Conservation (phyloP, 2,113 vertebrate genomes). For the Bagarius yarrelli region DNA sequence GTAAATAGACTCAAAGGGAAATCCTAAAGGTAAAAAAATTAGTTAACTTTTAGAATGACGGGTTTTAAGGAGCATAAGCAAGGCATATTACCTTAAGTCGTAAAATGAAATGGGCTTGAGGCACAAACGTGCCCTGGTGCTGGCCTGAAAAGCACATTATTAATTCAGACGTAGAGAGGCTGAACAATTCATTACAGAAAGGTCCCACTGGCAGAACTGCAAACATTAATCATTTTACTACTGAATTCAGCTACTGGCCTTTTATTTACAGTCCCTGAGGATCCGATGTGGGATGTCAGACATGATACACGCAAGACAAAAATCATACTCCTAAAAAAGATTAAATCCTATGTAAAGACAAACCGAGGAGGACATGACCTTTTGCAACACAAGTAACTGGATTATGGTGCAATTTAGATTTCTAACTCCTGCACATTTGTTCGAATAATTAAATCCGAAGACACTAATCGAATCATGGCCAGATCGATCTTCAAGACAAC, state of each 20-base stretch:
- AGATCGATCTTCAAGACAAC: conserved; percentile 18
- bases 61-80: background rate
- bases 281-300: background rate
- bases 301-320: background rate
- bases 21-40: background rate
- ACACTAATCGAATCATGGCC: conserved; percentile 16
- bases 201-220: conserved; percentile 19
- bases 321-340: background rate
- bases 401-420: background rate
- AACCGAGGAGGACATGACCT: background rate
- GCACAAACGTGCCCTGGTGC: background rate
- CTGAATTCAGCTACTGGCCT: conserved; percentile 13
- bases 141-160: conserved; percentile 34
- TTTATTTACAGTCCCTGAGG: conserved; percentile 9
- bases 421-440: background rate
- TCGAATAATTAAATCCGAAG: conserved; percentile 22
- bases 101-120: conserved; percentile 1
- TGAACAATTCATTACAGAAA: conserved; percentile 40
- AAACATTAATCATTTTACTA: conserved; percentile 44
- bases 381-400: background rate
- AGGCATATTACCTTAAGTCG: background rate
- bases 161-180: conserved; percentile 36
- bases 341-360: background rate
- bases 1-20: background rate
- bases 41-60: background rate